Conservation (phyloP, 2,113 vertebrate genomes). For the Emydocephalus ijimae region DNA sequence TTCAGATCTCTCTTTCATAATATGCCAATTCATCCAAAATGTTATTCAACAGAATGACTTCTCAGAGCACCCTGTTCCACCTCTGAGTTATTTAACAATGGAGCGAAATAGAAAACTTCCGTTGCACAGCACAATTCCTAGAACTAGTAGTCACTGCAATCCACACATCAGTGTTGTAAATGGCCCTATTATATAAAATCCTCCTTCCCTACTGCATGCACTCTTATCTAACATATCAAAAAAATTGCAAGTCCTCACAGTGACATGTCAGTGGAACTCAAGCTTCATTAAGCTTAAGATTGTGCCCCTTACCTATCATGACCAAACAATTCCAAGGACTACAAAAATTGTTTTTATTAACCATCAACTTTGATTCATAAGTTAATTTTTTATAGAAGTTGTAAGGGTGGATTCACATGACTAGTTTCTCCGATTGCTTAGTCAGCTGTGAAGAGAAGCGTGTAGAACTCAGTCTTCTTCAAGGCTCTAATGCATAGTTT, state of each 20-base stretch:
- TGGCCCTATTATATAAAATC: background rate
- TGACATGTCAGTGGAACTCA: slow-evolving; percentile 4
- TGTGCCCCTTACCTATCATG: background rate
- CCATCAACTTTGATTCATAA: slow-evolving; percentile 22
- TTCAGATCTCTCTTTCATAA: background rate
- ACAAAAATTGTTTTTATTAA: slow-evolving; percentile 28
- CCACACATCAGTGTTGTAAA: background rate
- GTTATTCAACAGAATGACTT: background rate
- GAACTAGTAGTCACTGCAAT: background rate
- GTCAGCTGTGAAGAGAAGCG: background rate
- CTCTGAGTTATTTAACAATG: background rate
- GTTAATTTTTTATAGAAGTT: slow-evolving; percentile 29
- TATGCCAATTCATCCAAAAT: background rate
- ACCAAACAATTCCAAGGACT: slow-evolving; percentile 5
- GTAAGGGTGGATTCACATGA: slow-evolving; percentile 32
- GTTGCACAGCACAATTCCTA: background rate
- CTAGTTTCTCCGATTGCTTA: background rate
- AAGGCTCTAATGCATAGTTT: background rate
- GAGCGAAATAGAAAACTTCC: background rate
- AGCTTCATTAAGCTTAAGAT: background rate
- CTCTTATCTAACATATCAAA: background rate
- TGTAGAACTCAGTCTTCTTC: background rate
- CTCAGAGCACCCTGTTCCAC: background rate
- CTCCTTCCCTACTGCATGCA: background rate
- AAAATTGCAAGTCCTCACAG: background rate